Conservation (phyloP, 2,888 invertebrate genomes). For the Lithosia quadra region DNA sequence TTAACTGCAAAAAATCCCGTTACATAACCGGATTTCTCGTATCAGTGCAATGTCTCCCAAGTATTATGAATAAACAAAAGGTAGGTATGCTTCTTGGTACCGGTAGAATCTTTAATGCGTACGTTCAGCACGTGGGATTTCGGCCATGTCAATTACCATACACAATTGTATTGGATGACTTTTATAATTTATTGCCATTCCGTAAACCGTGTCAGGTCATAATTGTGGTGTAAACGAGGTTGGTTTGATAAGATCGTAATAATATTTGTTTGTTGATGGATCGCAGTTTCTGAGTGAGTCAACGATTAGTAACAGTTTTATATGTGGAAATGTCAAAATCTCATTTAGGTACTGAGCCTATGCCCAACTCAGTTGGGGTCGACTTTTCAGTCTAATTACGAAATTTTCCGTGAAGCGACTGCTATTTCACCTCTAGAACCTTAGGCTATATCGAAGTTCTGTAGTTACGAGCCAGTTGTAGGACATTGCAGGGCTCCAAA, state of each 20-base stretch:
- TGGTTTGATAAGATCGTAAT: constrained; percentile 15
- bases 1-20: not conserved
- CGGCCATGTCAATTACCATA: constrained; percentile 16
- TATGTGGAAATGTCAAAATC: too few species aligned
- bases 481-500: too few species aligned
- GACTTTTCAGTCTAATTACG: too few species aligned
- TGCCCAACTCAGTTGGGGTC: too few species aligned
- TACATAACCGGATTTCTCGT: not conserved
- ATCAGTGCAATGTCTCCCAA: constrained; percentile 1
- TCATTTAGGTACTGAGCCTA: too few species aligned
- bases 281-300: not conserved
- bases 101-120: constrained; percentile 14
- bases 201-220: constrained; percentile 17
- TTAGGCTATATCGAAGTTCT: too few species aligned
- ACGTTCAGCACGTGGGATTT: constrained; percentile 25
- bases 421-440: too few species aligned
- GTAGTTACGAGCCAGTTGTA: too few species aligned
- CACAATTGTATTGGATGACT: constrained; percentile 20
- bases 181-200: constrained; percentile 13
- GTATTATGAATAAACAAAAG: constrained; percentile 8
- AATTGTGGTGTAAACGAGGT: constrained; percentile 22
- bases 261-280: constrained; percentile 6
- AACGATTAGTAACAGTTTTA: too few species aligned
- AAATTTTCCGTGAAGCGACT: too few species aligned
- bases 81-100: not conserved